Evolutionary conservation across 2,888 invertebrate species (phyloP).

Genomic region (Hymenopus coronatus): DNA sequence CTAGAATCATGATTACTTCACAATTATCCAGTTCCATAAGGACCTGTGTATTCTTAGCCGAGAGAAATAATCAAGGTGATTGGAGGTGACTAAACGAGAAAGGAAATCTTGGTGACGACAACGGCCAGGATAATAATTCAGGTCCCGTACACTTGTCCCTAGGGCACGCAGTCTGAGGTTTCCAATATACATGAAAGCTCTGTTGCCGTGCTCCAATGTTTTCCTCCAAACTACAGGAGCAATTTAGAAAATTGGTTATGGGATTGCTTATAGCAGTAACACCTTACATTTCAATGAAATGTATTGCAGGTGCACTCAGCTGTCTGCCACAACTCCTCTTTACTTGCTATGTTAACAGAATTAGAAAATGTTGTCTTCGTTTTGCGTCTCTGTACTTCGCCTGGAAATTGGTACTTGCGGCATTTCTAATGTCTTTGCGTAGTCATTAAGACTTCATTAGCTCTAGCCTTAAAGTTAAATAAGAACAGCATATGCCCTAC

Average conservation of each 20-base stretch:
- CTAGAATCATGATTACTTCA: neutral
- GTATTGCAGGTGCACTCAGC: neutral
- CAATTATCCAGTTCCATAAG: neutral
- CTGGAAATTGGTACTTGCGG: too few species aligned
- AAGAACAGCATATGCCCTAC: too few species aligned
- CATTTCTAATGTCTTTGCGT: too few species aligned
- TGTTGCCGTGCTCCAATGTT: neutral
- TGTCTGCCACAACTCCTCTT: too few species aligned
- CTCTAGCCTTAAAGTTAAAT: too few species aligned
- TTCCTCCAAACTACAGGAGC: neutral
- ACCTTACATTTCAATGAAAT: neutral
- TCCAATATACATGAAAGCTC: neutral
- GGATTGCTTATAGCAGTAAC: neutral
- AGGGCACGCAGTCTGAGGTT: neutral
- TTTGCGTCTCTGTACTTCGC: too few species aligned
- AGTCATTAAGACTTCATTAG: too few species aligned
- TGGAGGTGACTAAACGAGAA: neutral
- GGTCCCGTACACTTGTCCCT: neutral
- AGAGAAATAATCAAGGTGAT: neutral
- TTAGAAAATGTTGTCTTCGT: too few species aligned
- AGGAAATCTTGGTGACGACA: neutral
- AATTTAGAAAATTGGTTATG: neutral
- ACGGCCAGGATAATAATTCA: neutral
- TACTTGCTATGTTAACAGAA: too few species aligned
- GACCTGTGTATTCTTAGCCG: neutral